phyloP scores from a whole-genome alignment of 2,797 vertebrate genomes.

The Chelonia mydas region DNA sequence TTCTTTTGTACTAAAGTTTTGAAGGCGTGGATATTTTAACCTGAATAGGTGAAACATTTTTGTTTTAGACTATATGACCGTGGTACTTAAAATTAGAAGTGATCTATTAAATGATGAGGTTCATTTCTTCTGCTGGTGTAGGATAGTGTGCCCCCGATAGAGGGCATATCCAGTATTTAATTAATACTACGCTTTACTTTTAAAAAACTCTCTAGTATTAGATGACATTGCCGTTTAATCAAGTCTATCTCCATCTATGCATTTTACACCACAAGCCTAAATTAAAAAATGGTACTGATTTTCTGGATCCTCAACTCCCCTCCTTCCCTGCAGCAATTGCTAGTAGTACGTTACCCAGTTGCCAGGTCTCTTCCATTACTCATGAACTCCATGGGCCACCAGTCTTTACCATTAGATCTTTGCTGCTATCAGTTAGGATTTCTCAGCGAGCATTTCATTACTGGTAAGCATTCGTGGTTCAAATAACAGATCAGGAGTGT shows the following conservation, averaged over 20 bases:
- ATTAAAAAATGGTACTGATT: background rate
- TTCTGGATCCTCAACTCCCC: background rate
- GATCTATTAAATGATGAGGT: background rate
- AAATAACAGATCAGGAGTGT: background rate
- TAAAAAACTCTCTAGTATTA: background rate
- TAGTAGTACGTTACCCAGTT: background rate
- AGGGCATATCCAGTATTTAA: background rate
- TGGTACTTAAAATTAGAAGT: background rate
- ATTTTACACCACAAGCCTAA: background rate
- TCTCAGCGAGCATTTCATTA: background rate
- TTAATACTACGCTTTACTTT: background rate
- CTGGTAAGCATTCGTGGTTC: background rate
- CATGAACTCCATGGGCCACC: background rate
- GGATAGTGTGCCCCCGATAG: background rate
- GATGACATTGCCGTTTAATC: background rate
- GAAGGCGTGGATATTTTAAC: background rate
- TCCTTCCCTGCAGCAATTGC: accelerated
- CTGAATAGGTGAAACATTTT: background rate
- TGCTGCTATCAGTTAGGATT: background rate
- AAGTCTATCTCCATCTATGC: background rate
- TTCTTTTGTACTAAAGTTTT: background rate
- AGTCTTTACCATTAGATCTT: background rate
- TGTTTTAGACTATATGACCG: background rate
- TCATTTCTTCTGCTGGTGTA: background rate
- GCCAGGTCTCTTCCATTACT: background rate